These are phyloP conservation scores for Phengaris arion DNA, from an alignment of 2,888 invertebrate species.

Conservation along the genomic window DNA sequence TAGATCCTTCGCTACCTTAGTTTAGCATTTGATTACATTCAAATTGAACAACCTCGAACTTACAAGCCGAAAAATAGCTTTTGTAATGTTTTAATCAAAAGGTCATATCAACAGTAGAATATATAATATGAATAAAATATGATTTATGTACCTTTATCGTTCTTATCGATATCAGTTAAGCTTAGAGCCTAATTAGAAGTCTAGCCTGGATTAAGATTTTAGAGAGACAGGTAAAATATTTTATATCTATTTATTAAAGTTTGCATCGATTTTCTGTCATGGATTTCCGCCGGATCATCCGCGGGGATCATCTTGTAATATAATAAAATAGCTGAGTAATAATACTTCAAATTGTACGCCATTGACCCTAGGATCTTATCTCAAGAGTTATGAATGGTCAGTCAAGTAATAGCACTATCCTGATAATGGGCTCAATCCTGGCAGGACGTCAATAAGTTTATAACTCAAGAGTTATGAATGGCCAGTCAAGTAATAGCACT, in stretches of 20 bases:
- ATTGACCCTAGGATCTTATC: neutral
- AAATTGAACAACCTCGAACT: neutral
- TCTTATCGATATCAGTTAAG: too few relatives aligned
- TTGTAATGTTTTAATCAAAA: neutral
- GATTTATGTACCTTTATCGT: neutral
- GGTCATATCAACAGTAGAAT: neutral
- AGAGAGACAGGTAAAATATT: neutral
- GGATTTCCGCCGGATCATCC: neutral
- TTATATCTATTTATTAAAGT: neutral
- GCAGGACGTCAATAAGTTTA: too few relatives aligned
- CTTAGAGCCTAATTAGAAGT: neutral
- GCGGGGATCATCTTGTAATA: too few relatives aligned
- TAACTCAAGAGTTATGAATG: conserved; percentile 3
- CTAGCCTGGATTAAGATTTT: neutral
- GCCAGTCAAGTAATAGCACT: neutral
- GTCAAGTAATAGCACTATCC: neutral
- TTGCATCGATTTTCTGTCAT: neutral
- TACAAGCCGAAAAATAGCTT: neutral
- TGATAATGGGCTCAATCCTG: conserved; percentile 4
- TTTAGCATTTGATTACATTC: too few relatives aligned
- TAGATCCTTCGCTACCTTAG: too few relatives aligned
- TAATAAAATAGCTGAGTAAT: too few relatives aligned
- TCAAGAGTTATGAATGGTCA: neutral
- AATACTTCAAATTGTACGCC: too few relatives aligned
- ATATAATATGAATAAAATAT: neutral